phyloP scores from a whole-genome alignment of 2,797 vertebrate species.

The Mionectes olivaceus region DNA sequence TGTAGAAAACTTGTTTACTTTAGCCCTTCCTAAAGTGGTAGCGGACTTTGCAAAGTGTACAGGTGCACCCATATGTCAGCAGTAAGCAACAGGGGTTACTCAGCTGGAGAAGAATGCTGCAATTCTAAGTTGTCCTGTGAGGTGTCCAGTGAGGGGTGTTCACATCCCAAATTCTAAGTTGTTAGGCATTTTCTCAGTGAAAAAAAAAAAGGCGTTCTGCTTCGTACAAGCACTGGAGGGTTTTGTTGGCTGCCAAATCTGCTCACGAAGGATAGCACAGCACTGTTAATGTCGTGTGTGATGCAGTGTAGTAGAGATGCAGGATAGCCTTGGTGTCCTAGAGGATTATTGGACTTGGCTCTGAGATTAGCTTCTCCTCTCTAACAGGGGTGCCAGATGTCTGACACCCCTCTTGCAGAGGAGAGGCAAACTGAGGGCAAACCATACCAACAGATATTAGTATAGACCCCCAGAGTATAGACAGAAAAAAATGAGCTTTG shows the following conservation, averaged over 20 bases:
- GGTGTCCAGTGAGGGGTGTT: not conserved
- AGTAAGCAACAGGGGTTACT: not conserved
- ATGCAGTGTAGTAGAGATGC: not conserved
- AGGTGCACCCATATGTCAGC: not conserved
- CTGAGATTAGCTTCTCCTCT: not conserved
- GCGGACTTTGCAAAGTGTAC: not conserved
- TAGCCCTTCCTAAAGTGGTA: not conserved
- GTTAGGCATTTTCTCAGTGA: not conserved
- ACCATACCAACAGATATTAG: not conserved
- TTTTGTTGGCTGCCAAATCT: not conserved
- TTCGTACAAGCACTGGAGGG: not conserved
- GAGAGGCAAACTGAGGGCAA: not conserved
- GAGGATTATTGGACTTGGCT: not conserved
- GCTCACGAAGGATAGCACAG: not conserved
- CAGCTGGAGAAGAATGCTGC: not conserved
- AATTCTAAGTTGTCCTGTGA: not conserved
- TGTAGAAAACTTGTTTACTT: not conserved
- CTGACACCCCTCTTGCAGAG: not conserved
- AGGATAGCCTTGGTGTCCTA: not conserved
- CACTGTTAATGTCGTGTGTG: not conserved
- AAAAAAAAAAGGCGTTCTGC: not conserved
- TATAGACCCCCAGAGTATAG: not conserved
- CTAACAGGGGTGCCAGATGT: not conserved
- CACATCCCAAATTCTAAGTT: not conserved
- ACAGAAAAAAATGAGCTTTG: not conserved